These are phyloP conservation scores for Dasypogon diadema DNA, from an alignment of 2,888 invertebrate species.

Conservation along the genomic window DNA sequence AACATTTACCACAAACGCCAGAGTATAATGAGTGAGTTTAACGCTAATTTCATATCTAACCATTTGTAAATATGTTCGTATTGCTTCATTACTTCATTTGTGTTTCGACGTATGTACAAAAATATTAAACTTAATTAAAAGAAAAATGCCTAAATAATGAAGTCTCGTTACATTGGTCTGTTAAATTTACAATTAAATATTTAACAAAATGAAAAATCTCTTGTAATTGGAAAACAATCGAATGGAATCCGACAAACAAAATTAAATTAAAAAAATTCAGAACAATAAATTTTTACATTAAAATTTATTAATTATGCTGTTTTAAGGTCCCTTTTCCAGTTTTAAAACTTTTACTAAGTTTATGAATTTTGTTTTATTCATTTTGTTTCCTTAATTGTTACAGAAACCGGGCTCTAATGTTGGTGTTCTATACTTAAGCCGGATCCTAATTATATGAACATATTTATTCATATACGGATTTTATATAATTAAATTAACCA, in stretches of 20 bases:
- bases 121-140: slow-evolving; percentile 15
- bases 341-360: not conserved
- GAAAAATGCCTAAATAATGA: not conserved
- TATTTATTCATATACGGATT: slow-evolving; percentile 6
- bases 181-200: slow-evolving; percentile 2
- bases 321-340: slow-evolving; percentile 40
- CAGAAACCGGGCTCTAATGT: slow-evolving; percentile 31
- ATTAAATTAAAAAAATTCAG: not conserved
- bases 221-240: too few relatives aligned
- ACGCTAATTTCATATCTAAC: too few relatives aligned
- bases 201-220: too few relatives aligned
- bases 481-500: not conserved
- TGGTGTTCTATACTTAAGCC: slow-evolving; percentile 31
- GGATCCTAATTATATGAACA: not conserved
- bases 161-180: too few relatives aligned
- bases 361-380: not conserved
- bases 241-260: not conserved
- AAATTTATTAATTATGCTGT: slow-evolving; percentile 1
- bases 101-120: slow-evolving; percentile 27
- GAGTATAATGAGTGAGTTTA: too few relatives aligned
- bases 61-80: slow-evolving; percentile 13
- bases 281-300: slow-evolving; percentile 2
- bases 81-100: slow-evolving; percentile 43
- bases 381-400: not conserved
- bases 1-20: not conserved